Evolutionary conservation across 2,113 vertebrate genomes (phyloP).

Genomic region (Odocoileus hemionus): DNA sequence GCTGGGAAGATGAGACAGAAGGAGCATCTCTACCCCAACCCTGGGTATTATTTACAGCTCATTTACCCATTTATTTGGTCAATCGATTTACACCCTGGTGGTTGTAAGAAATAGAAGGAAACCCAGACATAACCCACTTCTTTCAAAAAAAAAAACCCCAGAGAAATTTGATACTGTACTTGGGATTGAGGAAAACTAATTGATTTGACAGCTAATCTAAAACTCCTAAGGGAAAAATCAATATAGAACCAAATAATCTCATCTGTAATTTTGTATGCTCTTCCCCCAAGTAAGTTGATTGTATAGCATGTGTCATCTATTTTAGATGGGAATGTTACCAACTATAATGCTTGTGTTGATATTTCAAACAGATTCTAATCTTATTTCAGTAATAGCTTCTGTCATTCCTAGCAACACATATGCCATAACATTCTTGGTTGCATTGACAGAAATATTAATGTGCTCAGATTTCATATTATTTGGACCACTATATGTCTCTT

Average conservation of each 20-base stretch:
- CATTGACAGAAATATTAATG: constrained; percentile 82
- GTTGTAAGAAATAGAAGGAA: not conserved
- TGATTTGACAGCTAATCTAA: constrained; percentile 77
- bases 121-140: not conserved
- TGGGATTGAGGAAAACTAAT: constrained; percentile 68
- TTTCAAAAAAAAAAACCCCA: not conserved
- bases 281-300: constrained; percentile 77
- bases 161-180: constrained; percentile 52
- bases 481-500: constrained; percentile 50
- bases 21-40: not conserved
- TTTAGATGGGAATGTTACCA: constrained; percentile 79
- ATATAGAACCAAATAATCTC: constrained; percentile 72
- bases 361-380: constrained; percentile 82
- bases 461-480: constrained; percentile 68
- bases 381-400: constrained; percentile 85
- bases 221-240: constrained; percentile 74
- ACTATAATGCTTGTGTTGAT: constrained; percentile 81
- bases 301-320: constrained; percentile 76
- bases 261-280: constrained; percentile 67
- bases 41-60: not conserved
- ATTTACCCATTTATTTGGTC: not conserved
- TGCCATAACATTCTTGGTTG: constrained; percentile 79
- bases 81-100: not conserved
- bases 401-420: constrained; percentile 79
- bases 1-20: not conserved